Conservation (phyloP, 37 sponge, comb jelly and placozoan species). For the Ianthella basta region DNA sequence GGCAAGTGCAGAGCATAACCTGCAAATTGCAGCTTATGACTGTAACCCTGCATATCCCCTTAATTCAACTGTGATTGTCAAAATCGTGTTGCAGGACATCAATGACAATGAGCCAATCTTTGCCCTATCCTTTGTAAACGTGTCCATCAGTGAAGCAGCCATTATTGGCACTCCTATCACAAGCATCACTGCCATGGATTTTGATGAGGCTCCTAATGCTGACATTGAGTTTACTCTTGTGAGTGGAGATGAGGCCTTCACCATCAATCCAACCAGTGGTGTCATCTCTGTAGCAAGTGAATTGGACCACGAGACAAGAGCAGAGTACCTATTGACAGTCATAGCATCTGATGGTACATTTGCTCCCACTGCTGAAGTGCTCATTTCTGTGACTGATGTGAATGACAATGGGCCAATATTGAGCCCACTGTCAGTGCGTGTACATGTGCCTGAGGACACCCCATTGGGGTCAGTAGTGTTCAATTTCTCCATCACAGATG, state of each 20-base stretch:
- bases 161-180: constrained; percentile 29
- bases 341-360: not conserved
- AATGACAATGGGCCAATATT: constrained; percentile 29
- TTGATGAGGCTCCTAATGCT: constrained; percentile 38
- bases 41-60: not conserved
- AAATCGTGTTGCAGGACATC: constrained; percentile 18
- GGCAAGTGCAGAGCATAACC: not conserved
- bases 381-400: constrained; percentile 14
- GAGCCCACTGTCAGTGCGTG: not conserved
- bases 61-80: constrained; percentile 6
- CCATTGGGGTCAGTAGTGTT: constrained; percentile 12
- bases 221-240: constrained; percentile 9
- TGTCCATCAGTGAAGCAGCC: constrained; percentile 11
- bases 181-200: constrained; percentile 49
- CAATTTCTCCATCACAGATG: constrained; percentile 33
- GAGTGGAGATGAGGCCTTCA: not conserved
- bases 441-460: constrained; percentile 32
- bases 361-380: not conserved
- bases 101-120: constrained; percentile 43
- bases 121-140: not conserved
- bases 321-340: not conserved
- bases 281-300: not conserved
- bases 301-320: constrained; percentile 5
- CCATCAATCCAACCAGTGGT: constrained; percentile 20
- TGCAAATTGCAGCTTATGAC: not conserved